These are phyloP conservation scores for Nannospalax galili DNA, from an alignment of 2,113 vertebrate species.

Conservation along the genomic window DNA sequence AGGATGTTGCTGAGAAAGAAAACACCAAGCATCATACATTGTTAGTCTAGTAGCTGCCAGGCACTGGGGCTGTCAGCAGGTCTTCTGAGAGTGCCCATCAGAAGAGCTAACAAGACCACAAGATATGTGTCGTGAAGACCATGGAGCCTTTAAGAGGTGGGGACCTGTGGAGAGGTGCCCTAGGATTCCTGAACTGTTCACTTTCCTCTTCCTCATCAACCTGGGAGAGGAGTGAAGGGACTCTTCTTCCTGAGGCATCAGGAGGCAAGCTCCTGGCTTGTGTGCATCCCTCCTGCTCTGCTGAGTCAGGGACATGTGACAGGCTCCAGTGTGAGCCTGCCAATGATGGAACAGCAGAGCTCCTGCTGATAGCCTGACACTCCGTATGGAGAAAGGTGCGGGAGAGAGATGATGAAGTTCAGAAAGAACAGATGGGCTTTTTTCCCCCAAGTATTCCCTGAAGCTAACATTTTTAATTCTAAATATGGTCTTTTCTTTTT, in stretches of 20 bases:
- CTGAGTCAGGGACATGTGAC: not conserved
- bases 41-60: not conserved
- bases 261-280: not conserved
- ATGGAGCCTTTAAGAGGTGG: not conserved
- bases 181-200: not conserved
- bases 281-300: not conserved
- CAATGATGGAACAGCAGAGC: not conserved
- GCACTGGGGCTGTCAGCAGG: not conserved
- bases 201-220: not conserved
- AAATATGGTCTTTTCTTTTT: not conserved
- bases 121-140: not conserved
- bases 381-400: not conserved
- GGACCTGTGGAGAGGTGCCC: not conserved
- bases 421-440: constrained; percentile 45
- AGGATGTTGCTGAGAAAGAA: not conserved
- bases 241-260: not conserved
- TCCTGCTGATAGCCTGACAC: not conserved
- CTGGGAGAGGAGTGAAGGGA: not conserved
- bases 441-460: not conserved
- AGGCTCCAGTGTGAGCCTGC: not conserved
- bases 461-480: constrained; percentile 57
- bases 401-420: not conserved
- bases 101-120: not conserved
- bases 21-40: not conserved
- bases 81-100: not conserved